These are phyloP conservation scores for Rhinolophus ferrumequinum DNA, from an alignment of 2,113 vertebrate genomes.

Conservation along the genomic window DNA sequence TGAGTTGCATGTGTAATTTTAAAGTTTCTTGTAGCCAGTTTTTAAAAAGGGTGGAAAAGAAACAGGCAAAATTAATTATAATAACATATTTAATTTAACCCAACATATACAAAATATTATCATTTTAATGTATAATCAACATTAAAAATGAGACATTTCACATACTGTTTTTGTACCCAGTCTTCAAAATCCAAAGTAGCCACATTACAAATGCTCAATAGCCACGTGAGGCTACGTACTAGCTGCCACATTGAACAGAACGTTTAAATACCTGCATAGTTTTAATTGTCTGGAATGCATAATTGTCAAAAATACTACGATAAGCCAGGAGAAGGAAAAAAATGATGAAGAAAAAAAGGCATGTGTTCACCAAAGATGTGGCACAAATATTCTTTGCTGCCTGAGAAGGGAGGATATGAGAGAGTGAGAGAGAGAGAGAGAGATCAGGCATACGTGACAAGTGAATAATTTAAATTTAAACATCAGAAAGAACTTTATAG, in stretches of 20 bases:
- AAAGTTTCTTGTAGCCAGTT: background rate
- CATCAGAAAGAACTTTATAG: background rate
- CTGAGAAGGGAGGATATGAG: background rate
- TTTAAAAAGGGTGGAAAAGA: background rate
- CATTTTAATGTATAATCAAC: background rate
- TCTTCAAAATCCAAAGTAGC: background rate
- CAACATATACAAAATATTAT: background rate
- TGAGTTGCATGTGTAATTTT: background rate
- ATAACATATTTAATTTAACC: background rate
- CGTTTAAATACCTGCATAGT: background rate
- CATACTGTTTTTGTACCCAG: background rate
- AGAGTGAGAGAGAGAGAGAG: rapidly evolving
- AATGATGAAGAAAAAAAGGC: background rate
- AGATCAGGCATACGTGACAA: background rate
- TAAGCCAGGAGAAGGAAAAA: background rate
- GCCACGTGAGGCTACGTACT: background rate
- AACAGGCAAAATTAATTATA: background rate
- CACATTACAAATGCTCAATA: background rate
- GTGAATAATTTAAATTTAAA: background rate
- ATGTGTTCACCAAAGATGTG: background rate
- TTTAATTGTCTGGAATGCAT: background rate
- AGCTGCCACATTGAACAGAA: background rate
- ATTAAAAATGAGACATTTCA: background rate
- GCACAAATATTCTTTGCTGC: background rate
- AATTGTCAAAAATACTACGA: background rate